Base-by-base conservation (phyloP, 1,140 invertebrate species). In the Zelostemma sp. region DNA sequence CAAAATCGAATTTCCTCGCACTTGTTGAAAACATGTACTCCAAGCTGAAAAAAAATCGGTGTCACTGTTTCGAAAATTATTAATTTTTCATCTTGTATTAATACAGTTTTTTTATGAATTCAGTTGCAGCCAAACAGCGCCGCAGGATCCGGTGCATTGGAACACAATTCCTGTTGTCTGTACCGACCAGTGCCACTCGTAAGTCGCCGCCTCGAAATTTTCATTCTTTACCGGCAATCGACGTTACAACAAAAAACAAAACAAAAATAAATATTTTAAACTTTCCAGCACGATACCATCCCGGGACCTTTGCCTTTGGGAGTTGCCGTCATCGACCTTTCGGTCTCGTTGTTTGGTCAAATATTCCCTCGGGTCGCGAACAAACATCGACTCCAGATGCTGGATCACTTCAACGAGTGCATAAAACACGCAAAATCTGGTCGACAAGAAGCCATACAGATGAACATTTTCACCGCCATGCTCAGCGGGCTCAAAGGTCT, bases 251-350 rank as follows among this genome's bases (percentile, higher is more conserved):
- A n/a, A n/a, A n/a, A n/a, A 35, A 35, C 33, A 35, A n/a, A 35
- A 35, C 33, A 35, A 9, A n/a, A 9, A 35, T 1, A 35, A 35
- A 35, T 35, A n/a, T 35, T 6, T 35, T n/a, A n/a, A 6, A 59
- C 45, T 62, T 78, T 80, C 41, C 51, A 91, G 88, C 86, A 87
- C 64, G 88, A 90, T 76, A 84, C 81, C 25, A 83, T 91, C 48
- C 93, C 94, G 0, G 95, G 95, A 46, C 97, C 97, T 5, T 87
- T 98, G 49, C 97, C 97, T 0, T 85, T 99, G 1, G 96, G 97
- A n/a, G 96, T 99, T 6, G 94, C 96, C 15, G 96, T 99, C 4
- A 97, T 99, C 54, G 97, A 99, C 84, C 91, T 94, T 67, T 94
- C 97, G 1, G 95, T 99, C 0, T 88, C 90, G 1, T 86, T 99